These are phyloP conservation scores for Stictocephala bisonia DNA, from an alignment of 2,888 invertebrate species.

Conservation along the genomic window DNA sequence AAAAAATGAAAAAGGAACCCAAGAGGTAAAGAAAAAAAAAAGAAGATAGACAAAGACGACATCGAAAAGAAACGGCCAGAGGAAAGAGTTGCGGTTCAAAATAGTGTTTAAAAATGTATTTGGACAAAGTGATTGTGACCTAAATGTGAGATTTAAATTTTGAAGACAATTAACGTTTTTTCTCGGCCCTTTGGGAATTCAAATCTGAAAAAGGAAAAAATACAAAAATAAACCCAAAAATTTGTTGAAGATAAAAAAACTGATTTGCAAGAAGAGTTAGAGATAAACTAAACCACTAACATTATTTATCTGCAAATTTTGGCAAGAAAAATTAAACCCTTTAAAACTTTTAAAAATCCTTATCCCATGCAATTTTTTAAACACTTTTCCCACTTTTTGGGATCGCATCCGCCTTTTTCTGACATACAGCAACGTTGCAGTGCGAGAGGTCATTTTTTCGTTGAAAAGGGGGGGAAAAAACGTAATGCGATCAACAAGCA, in stretches of 20 bases:
- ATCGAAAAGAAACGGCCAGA: background rate
- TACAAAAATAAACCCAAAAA: background rate
- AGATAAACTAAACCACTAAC: background rate
- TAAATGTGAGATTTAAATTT: constrained; percentile 1
- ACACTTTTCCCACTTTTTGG: background rate
- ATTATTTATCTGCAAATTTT: constrained; percentile 4
- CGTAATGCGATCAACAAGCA: constrained; percentile 13
- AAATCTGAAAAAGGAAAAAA: constrained; percentile 5
- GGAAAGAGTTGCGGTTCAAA: background rate
- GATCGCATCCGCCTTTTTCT: background rate
- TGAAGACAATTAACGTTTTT: background rate
- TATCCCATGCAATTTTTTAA: background rate
- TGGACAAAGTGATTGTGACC: constrained; percentile 2
- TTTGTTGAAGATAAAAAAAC: background rate
- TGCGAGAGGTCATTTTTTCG: background rate
- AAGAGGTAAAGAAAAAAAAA: constrained; percentile 1
- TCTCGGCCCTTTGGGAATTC: background rate
- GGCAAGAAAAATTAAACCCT: background rate
- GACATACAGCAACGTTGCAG: constrained; percentile 1
- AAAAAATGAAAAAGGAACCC: too few species aligned
- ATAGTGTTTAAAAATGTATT: constrained; percentile 4
- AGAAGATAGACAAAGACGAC: background rate
- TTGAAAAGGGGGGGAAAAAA: background rate
- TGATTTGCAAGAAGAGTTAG: constrained; percentile 1
- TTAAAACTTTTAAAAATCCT: background rate